These are phyloP conservation scores for Tokudaia muenninki DNA, from an alignment of 2,797 vertebrate genomes.

Conservation along the genomic window DNA sequence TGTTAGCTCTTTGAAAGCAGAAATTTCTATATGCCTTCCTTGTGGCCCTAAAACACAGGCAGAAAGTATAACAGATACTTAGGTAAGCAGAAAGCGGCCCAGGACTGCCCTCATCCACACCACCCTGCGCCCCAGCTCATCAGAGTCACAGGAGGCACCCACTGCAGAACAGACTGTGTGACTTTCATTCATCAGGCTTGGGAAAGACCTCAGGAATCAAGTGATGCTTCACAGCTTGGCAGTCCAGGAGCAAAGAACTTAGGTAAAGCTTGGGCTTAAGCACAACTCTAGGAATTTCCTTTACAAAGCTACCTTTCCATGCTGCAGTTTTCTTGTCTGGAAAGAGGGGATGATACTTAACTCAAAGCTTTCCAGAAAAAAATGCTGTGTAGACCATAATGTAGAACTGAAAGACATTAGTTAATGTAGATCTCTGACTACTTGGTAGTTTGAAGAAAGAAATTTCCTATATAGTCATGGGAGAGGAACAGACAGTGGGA, in stretches of 20 bases:
- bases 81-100: not conserved
- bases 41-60: not conserved
- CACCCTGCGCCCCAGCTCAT: not conserved
- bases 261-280: not conserved
- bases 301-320: not conserved
- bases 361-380: not conserved
- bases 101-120: fast-evolving
- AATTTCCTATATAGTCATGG: not conserved
- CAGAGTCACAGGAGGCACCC: not conserved
- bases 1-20: not conserved
- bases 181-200: not conserved
- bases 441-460: not conserved
- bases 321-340: not conserved
- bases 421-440: not conserved
- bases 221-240: not conserved
- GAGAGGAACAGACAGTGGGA: not conserved
- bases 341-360: not conserved
- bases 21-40: not conserved
- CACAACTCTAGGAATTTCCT: not conserved
- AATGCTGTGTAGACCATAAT: not conserved
- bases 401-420: not conserved
- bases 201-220: not conserved
- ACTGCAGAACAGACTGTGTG: not conserved
- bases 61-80: not conserved
- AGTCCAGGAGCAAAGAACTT: not conserved